Conservation (phyloP, 2,113 vertebrate species). For the Oncorhynchus keta region DNA sequence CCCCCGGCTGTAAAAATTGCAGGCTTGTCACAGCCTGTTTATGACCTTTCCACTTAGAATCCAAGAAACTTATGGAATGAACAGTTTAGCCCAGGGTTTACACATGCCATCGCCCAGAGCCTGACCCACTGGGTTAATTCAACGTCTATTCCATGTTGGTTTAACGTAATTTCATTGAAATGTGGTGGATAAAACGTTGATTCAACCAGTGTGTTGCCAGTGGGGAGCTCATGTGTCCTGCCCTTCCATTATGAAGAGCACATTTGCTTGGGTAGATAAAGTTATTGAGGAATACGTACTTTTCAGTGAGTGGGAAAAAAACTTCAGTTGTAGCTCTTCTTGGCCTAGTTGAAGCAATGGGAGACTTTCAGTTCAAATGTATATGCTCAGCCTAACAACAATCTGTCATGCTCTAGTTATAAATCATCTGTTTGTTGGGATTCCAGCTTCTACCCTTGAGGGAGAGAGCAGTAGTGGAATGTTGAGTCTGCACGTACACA, state of each 20-base stretch:
- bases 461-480: slow-evolving; percentile 5
- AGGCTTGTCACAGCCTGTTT: slow-evolving; percentile 50
- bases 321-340: background rate
- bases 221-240: background rate
- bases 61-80: slow-evolving; percentile 24
- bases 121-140: too few species aligned
- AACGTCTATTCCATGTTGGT: too few species aligned
- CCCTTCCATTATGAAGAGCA: background rate
- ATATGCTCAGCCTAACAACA: background rate
- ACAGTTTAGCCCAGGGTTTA: slow-evolving; percentile 26
- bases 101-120: background rate
- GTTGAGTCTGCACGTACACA: background rate
- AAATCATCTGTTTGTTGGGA: background rate
- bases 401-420: background rate
- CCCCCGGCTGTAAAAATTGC: slow-evolving; percentile 55
- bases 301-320: background rate
- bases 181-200: too few species aligned
- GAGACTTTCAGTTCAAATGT: background rate
- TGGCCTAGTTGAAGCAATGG: background rate
- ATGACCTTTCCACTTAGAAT: slow-evolving; percentile 46
- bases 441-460: background rate
- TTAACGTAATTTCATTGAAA: too few species aligned
- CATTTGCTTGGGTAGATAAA: slow-evolving; percentile 8
- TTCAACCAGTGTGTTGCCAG: too few species aligned
- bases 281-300: background rate